Percentiles rank a stretch among this genome's conserved stretches.
phyloP scores from a whole-genome alignment of 1,140 invertebrate genomes.

The Drosophila fuyamai region DNA sequence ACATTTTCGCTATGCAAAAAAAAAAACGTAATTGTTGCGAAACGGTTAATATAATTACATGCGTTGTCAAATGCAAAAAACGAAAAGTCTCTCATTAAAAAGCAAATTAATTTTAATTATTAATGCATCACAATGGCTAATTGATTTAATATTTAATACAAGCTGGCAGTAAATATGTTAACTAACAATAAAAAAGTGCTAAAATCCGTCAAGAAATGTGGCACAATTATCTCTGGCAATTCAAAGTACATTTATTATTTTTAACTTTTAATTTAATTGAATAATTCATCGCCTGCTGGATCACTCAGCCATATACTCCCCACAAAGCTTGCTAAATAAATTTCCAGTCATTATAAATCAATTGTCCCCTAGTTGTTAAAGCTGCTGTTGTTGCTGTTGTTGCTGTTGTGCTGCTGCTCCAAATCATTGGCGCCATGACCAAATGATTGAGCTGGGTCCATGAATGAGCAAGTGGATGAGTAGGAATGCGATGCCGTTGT shows the following conservation, averaged over 20 bases:
- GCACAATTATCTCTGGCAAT: conserved; percentile 20
- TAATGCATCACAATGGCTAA: conserved; percentile 33
- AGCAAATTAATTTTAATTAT: conserved; percentile 31
- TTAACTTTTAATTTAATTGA: conserved; percentile 15
- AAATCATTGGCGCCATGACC: conserved; percentile 66
- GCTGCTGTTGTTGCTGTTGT: conserved; percentile 11
- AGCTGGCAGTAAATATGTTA: conserved; percentile 21
- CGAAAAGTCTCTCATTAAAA: not conserved
- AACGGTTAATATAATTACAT: conserved; percentile 23
- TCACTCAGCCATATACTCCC: conserved; percentile 6
- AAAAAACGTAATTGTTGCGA: conserved; percentile 6
- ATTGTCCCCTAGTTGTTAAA: conserved; percentile 36
- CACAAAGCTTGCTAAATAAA: conserved; percentile 28
- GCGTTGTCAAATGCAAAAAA: conserved; percentile 11
- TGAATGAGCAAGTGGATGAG: conserved; percentile 49
- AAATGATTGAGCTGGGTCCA: conserved; percentile 48
- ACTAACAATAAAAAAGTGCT: not conserved
- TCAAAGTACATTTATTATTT: conserved; percentile 39
- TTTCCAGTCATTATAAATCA: conserved; percentile 61
- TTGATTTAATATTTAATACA: conserved; percentile 32
- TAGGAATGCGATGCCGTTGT: conserved; percentile 25
- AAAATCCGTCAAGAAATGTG: conserved; percentile 15
- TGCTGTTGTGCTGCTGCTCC: conserved; percentile 11
- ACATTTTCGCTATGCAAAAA: conserved; percentile 17
- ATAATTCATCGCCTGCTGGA: conserved; percentile 24